phyloP scores from a whole-genome alignment of 2,113 vertebrate genomes.

The Heterochromis multidens region DNA sequence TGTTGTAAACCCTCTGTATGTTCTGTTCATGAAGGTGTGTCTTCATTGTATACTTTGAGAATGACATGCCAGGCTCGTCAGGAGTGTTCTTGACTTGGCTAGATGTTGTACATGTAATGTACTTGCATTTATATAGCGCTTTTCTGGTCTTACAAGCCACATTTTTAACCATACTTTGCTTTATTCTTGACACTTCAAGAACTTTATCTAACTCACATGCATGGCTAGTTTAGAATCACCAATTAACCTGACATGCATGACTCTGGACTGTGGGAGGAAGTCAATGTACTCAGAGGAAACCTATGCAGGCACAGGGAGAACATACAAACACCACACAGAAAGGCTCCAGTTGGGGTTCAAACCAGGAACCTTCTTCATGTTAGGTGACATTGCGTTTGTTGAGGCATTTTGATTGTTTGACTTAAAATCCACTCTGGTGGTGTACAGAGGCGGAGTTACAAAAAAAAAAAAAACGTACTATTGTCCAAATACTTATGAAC shows the following conservation, averaged over 20 bases:
- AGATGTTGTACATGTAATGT: no score
- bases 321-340: not conserved
- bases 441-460: no score
- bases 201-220: not conserved
- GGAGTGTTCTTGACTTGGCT: no score
- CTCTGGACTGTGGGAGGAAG: not conserved
- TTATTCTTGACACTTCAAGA: not conserved
- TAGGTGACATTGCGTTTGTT: not conserved
- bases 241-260: not conserved
- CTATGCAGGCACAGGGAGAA: not conserved
- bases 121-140: no score
- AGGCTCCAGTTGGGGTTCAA: not conserved
- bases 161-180: not conserved
- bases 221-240: not conserved
- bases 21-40: no score
- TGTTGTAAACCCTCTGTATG: not conserved
- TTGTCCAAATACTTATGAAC: no score
- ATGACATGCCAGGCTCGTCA: not conserved
- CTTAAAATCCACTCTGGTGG: no score
- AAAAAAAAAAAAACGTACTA: no score
- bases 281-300: no score
- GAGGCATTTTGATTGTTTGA: no score
- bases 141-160: not conserved
- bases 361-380: not conserved
- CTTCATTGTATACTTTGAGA: not conserved